phyloP scores from a whole-genome alignment of 2,888 invertebrate species.

The Ormyrus thymus region DNA sequence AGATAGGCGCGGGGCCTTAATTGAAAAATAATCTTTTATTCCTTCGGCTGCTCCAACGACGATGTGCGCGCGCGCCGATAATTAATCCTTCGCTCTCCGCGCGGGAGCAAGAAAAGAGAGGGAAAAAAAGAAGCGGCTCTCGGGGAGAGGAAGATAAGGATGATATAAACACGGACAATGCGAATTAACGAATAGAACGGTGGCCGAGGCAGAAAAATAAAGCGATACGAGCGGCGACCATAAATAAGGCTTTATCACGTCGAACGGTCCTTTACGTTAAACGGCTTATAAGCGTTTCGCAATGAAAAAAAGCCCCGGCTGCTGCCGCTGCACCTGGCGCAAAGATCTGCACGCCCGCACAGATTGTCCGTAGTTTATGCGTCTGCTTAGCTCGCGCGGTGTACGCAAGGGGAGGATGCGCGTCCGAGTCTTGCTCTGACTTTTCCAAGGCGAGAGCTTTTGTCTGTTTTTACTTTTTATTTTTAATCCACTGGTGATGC shows the following conservation, averaged over 20 bases:
- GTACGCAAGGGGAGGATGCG: too few relatives aligned
- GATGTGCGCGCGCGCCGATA: not conserved
- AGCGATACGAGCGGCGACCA: conserved; percentile 10
- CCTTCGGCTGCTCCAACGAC: not conserved
- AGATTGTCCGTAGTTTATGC: conserved; percentile 1
- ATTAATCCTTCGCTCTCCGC: conserved; percentile 8
- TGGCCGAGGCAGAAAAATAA: not conserved
- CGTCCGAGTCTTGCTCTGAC: too few relatives aligned
- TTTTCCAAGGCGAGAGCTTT: too few relatives aligned
- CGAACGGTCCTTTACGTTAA: conserved; percentile 32
- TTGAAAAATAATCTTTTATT: conserved; percentile 40
- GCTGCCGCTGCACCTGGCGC: conserved; percentile 36
- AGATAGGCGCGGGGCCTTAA: conserved; percentile 20
- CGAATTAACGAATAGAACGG: conserved; percentile 40
- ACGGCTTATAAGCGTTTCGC: conserved; percentile 32
- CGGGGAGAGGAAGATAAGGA: conserved; percentile 1
- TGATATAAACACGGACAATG: conserved; percentile 1
- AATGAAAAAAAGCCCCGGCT: conserved; percentile 18
- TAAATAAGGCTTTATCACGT: conserved; percentile 45
- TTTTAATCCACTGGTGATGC: too few relatives aligned
- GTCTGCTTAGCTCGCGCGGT: not conserved
- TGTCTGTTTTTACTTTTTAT: too few relatives aligned
- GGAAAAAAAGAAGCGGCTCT: not conserved
- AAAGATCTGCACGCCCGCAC: conserved; percentile 10
- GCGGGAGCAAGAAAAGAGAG: not conserved